Base-by-base conservation (phyloP, 2,888 invertebrate species). In the Sarcophaga caerulescens region DNA sequence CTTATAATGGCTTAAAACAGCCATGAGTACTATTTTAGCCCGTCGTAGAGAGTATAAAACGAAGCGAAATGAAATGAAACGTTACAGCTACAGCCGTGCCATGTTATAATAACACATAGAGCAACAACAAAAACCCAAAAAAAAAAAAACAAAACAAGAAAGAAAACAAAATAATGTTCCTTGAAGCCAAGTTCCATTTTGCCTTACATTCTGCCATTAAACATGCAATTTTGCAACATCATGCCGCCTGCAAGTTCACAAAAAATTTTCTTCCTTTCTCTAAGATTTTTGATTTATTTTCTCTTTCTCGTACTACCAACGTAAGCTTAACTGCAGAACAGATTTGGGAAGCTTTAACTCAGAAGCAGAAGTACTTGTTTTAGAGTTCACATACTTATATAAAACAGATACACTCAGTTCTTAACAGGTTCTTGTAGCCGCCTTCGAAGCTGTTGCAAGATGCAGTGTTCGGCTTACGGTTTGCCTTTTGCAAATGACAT, bases 1-100 rank as follows among this genome's bases (percentile, higher is more conserved):
- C 82, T 82, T 85, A 66, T 75, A 75, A 78, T 70, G 71, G 81
- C 84, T 81, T 68, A 73, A 81, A 63, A 57, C 76, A 71, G 25
- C 76, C 60, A 45, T 66, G 76, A 52, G 52, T 70, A 59, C 21
- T 52, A 74, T 68, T 80, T 80, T 81, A 69, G 76, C 47, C 59
- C 1, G 1, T 14, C 12, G 52, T 17, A 17, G 17, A 52, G 12
- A 17, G 52, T 4, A 5, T 52, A 52, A 17, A 52, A 17, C 52
- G 52, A 52, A 52, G 17, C 17, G 52, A 52, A 52, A 52, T 52
- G 17, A 14, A 52, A 17, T 3, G 52, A 14, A 52, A 52, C 52
- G 52, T 52, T 52, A 52, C 52, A 52, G 52, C 14, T 17, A 52
- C 17, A 52, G 17, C 4, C 14, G 5, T 52, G 52, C 14, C 52